A percentile compares a stretch with the other conserved stretches of the same genome.
Conservation (phyloP, 2,888 invertebrate species). For the Coremacera marginata region DNA sequence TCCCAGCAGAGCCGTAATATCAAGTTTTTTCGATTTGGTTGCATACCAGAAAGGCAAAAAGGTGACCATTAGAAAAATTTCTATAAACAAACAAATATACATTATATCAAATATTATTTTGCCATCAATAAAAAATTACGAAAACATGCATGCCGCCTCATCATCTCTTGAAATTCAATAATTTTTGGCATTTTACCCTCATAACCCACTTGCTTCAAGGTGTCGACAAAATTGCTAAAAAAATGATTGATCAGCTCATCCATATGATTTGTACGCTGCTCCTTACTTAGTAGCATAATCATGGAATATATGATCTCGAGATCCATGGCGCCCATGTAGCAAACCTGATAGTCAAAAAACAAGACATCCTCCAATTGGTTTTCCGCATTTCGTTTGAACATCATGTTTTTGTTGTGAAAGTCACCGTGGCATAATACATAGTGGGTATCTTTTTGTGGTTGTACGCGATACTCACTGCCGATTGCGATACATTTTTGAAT, state of each 20-base stretch:
- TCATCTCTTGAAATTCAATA: slow-evolving; percentile 48
- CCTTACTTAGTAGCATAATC: slow-evolving; percentile 51
- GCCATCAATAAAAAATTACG: slow-evolving; percentile 5
- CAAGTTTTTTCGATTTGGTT: slow-evolving; percentile 37
- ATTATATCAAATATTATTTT: neutral
- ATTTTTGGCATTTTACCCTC: slow-evolving; percentile 52
- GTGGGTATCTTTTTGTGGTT: slow-evolving; percentile 41
- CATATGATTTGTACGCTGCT: slow-evolving; percentile 47
- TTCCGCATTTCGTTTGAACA: slow-evolving; percentile 52
- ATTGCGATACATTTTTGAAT: slow-evolving; percentile 18
- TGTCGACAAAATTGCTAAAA: slow-evolving; percentile 49
- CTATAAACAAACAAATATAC: slow-evolving; percentile 41
- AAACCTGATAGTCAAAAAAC: slow-evolving; percentile 59
- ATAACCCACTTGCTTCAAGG: slow-evolving; percentile 52
- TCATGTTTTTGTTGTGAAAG: slow-evolving; percentile 59
- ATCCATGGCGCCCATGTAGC: slow-evolving; percentile 52
- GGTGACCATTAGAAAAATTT: slow-evolving; percentile 49
- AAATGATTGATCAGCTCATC: slow-evolving; percentile 56
- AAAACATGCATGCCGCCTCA: slow-evolving; percentile 23
- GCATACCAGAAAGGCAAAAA: slow-evolving; percentile 50
- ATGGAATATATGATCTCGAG: slow-evolving; percentile 55
- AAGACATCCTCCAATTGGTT: slow-evolving; percentile 50
- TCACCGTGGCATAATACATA: slow-evolving; percentile 61
- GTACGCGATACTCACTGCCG: slow-evolving; percentile 35
- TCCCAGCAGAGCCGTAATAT: slow-evolving; percentile 41